Percentiles rank a stretch among this genome's conserved stretches.
These are phyloP conservation scores for Okapia johnstoni DNA, from an alignment of 2,113 vertebrate genomes.

Conservation along the genomic window DNA sequence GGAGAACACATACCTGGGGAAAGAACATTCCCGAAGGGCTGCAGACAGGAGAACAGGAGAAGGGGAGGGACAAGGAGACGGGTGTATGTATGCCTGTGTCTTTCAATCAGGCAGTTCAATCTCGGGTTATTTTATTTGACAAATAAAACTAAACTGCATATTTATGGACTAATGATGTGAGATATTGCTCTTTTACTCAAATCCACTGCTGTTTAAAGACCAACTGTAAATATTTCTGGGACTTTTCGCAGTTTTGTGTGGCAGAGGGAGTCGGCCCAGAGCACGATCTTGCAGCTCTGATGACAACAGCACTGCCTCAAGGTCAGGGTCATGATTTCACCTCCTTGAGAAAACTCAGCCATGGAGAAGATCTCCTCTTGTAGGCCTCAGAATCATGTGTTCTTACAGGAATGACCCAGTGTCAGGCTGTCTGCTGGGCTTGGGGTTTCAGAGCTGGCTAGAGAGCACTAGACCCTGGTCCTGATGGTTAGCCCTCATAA, in stretches of 20 bases:
- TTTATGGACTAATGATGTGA: constrained; percentile 70
- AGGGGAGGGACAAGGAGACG: not conserved
- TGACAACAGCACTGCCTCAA: not conserved
- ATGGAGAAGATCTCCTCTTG: not conserved
- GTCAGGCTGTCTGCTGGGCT: not conserved
- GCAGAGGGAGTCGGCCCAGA: not conserved
- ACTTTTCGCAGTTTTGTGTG: constrained; percentile 23
- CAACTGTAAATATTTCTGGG: constrained; percentile 54
- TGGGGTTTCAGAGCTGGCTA: not conserved
- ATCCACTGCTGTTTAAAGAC: constrained; percentile 63
- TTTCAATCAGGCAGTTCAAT: constrained; percentile 56
- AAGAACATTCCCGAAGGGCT: not conserved
- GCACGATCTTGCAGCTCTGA: not conserved
- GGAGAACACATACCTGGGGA: not conserved
- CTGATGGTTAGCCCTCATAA: rapidly evolving
- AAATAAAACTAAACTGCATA: constrained; percentile 66
- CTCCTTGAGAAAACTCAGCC: not conserved
- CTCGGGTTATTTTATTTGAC: constrained; percentile 64
- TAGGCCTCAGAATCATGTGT: not conserved
- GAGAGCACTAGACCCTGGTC: rapidly evolving
- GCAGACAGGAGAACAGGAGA: not conserved
- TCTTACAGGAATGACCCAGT: not conserved
- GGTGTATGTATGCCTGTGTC: constrained; percentile 35
- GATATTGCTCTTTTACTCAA: constrained; percentile 56
- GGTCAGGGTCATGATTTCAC: not conserved